phyloP scores from a whole-genome alignment of 1,140 invertebrate species.

The Pseudachorutes palmiensis region DNA sequence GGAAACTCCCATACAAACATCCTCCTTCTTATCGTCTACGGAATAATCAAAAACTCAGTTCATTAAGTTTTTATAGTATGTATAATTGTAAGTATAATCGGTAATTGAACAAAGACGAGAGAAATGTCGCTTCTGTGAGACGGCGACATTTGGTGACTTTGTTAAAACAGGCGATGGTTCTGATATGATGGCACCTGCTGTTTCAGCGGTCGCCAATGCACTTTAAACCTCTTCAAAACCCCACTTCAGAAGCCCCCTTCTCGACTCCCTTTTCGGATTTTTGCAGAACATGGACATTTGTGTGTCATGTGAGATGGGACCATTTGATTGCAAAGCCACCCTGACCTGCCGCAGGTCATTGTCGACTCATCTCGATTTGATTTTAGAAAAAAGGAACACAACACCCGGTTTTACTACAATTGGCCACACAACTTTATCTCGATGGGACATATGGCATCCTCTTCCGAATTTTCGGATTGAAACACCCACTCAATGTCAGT shows the following conservation, averaged over 20 bases:
- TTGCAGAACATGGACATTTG: no score
- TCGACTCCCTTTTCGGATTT: not conserved
- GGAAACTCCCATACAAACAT: no score
- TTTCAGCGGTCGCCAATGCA: not conserved
- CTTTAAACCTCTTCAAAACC: not conserved
- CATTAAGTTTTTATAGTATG: no score
- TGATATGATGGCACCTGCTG: slow-evolving; percentile 5
- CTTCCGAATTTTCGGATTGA: not conserved
- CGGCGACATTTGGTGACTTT: no score
- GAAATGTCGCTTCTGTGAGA: no score
- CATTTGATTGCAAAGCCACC: slow-evolving; percentile 12
- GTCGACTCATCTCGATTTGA: not conserved
- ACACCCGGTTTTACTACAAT: not conserved
- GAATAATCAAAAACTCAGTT: no score
- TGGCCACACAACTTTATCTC: not conserved
- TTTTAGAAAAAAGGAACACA: not conserved
- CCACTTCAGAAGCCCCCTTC: not conserved
- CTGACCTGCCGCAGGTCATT: slow-evolving; percentile 12
- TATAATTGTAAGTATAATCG: no score
- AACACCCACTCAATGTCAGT: slow-evolving; percentile 3
- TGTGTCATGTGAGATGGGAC: not conserved
- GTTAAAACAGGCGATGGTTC: no score
- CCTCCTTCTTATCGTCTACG: no score
- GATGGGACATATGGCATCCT: not conserved
- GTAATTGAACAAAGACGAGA: no score